These are phyloP conservation scores for Jaculus jaculus DNA, from an alignment of 2,113 vertebrate genomes.

Conservation along the genomic window DNA sequence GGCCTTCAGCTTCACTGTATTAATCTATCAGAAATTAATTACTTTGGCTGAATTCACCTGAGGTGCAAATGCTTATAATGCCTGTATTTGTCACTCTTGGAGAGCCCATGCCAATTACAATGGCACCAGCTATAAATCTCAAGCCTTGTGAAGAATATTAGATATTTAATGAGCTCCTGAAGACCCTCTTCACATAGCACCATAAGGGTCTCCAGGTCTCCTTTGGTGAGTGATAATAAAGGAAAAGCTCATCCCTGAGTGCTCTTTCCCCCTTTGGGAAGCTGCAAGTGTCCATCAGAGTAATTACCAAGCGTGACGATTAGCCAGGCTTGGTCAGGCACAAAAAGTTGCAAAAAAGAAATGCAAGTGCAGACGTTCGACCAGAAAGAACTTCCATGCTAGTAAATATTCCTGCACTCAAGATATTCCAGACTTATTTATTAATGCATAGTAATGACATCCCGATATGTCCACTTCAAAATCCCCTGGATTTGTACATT, in stretches of 20 bases:
- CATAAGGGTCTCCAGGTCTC: constrained; percentile 11
- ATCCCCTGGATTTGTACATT: constrained; percentile 13
- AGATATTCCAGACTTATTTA: background rate
- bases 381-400: background rate
- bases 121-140: constrained; percentile 48
- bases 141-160: constrained; percentile 54
- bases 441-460: background rate
- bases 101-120: constrained; percentile 1
- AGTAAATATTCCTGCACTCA: constrained; percentile 6
- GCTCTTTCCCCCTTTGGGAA: background rate
- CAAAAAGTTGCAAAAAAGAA: background rate
- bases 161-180: constrained; percentile 73
- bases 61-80: background rate
- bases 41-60: constrained; percentile 22
- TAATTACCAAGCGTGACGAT: background rate
- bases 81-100: constrained; percentile 53
- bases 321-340: background rate
- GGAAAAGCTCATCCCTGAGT: background rate
- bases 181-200: constrained; percentile 19
- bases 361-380: background rate
- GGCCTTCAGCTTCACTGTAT: constrained; percentile 11
- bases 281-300: background rate
- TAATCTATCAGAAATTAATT: constrained; percentile 65
- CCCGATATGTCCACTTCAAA: background rate
- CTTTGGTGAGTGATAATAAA: constrained; percentile 51